Evolutionary conservation across 92 coral and sea anemone genomes (phyloP), one percentile per base, ranked within the genome.

Genomic region (Phenganax stokvisi): DNA sequence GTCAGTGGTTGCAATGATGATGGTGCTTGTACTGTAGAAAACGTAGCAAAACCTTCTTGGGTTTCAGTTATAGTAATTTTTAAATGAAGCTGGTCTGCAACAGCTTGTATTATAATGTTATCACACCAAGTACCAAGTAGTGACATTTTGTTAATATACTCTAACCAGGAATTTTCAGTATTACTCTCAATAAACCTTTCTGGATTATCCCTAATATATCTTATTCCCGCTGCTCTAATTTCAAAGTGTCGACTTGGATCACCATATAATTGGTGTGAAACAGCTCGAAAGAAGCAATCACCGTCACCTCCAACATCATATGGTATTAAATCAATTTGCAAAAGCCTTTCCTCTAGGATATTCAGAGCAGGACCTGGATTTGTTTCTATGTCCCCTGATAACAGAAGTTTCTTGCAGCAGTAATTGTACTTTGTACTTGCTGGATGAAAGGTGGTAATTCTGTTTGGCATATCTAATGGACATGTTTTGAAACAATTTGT

Each of bases 101-200:
- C 80, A 16, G 92, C 86, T 72, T 87, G 90, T 81, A 86, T 83
- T 69, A 84, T 67, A 67, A 87, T 47, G 72, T 84, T 67, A 86
- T 88, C 80, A 61, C 81, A 83, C 89, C 89, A 86, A 80, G 92
- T 89, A 13, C 92, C 89, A 75, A 83, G 87, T 76, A 77, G 30
- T 77, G 92, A 86, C 92, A 89, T 83, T 77, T 84, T 86, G 29
- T 81, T 7, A 76, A 89, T 64, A 80, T 89, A 86, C 76, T 75
- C 77, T 44, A 57, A 53, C 92, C 89, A 86, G 37, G 92, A 74
- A 54, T 47, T 76, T 20, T 71, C 83, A 57, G 81, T 70, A 70
- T 60, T 31, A 71, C 88, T 87, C 69, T 89, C 92, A 56, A 89
- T 84, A 62, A 80, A 87, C 76, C 88, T 61, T 78, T 89, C 89